Conservation (phyloP, 1,140 invertebrate species). For the Drosophila chauvacae region DNA sequence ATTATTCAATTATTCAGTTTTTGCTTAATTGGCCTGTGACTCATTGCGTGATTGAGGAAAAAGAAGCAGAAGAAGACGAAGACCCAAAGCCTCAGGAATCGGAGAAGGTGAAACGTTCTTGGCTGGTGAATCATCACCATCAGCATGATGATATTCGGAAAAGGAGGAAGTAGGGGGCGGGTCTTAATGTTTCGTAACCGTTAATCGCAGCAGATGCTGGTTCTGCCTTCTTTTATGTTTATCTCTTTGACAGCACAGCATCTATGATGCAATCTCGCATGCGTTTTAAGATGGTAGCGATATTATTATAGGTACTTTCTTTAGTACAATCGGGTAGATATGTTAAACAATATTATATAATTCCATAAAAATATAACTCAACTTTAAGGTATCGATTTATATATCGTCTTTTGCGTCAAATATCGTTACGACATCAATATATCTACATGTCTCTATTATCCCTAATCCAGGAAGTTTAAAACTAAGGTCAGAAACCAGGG, state of each 20-base stretch:
- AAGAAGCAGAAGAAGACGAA: slow-evolving; percentile 3
- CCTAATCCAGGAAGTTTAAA: too few species aligned
- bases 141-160: background rate
- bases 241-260: background rate
- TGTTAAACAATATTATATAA: background rate
- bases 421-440: background rate
- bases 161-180: slow-evolving; percentile 1
- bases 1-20: slow-evolving; percentile 2
- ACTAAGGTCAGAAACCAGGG: too few species aligned
- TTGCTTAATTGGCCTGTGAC: slow-evolving; percentile 20
- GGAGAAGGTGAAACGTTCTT: slow-evolving; percentile 31
- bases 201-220: slow-evolving; percentile 15
- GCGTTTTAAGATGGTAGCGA: background rate
- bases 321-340: background rate
- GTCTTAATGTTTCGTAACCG: slow-evolving; percentile 4
- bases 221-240: slow-evolving; percentile 5
- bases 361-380: background rate
- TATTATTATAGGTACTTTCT: background rate
- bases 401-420: background rate
- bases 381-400: background rate
- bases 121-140: slow-evolving; percentile 22
- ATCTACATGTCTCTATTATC: background rate
- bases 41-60: slow-evolving; percentile 1
- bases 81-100: slow-evolving; percentile 7
- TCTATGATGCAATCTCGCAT: slow-evolving; percentile 5